A percentile compares a stretch with the other conserved stretches of the same genome.
Evolutionary conservation across 2,797 vertebrate species (phyloP).

Genomic region (Onychomys torridus): DNA sequence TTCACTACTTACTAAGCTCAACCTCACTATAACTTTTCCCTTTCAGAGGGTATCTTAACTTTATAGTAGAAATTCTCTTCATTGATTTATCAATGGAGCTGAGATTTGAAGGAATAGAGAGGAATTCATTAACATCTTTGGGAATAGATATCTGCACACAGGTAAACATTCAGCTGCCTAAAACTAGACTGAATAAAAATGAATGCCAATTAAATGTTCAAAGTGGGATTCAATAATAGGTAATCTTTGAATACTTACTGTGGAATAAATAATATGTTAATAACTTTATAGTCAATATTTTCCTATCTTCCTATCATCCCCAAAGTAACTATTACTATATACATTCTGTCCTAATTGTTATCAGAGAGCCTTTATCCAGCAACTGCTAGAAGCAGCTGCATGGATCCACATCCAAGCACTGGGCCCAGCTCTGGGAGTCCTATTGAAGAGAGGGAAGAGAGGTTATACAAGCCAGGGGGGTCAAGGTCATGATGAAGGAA

Average conservation of each 20-base stretch:
- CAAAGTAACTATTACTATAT: neutral
- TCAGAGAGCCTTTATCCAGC: neutral
- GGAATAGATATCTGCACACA: neutral
- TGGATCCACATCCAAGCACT: neutral
- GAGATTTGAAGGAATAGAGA: slow-evolving; percentile 25
- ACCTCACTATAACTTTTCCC: slow-evolving; percentile 45
- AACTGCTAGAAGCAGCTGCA: neutral
- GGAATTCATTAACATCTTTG: neutral
- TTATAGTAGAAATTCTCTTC: slow-evolving; percentile 52
- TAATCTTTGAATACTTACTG: neutral
- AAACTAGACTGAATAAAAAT: neutral
- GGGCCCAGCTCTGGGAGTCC: neutral
- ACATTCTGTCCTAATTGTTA: neutral
- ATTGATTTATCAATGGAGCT: slow-evolving; percentile 46
- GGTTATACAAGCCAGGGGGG: neutral
- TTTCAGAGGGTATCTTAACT: slow-evolving; percentile 51
- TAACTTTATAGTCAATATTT: neutral
- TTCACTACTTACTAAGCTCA: slow-evolving; percentile 7
- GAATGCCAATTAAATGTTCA: neutral
- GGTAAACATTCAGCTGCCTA: neutral
- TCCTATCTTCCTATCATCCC: slow-evolving; percentile 4
- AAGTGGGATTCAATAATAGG: neutral
- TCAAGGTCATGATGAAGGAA: neutral
- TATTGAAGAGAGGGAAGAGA: neutral
- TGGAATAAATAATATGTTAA: neutral